Base-by-base conservation (phyloP, 2,797 vertebrate genomes). In the Takifugu ocellatus region DNA sequence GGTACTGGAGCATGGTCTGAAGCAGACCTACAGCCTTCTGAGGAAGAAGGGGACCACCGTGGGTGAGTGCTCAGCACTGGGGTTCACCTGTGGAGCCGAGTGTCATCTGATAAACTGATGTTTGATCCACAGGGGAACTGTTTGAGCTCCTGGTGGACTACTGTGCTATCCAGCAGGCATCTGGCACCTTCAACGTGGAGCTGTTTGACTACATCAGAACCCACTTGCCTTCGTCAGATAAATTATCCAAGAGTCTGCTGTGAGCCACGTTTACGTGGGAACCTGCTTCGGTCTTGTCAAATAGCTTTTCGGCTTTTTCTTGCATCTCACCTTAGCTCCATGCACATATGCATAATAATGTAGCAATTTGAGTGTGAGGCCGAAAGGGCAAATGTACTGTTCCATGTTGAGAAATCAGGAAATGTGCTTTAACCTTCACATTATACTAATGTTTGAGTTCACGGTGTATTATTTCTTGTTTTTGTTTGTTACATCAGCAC, bases 11-110 rank as follows among this genome's bases (percentile, higher is more conserved):
- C 2, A 0, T 0, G 36, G 36, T 0, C 43, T 92, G 39, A 2
- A 63, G 64, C 2, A 6, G 25, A 75, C 80, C 2, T 14, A 90
- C 63, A 5, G 55, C 2, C 68, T 84, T 46, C 74, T 92, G 74
- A 49, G 29, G 47, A 10, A 1, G 2, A 26, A 75, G 3, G 25
- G 11, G 0, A 25, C 66, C 5, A 87, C 79, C 51, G 88, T 91
- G 0, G 88, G 91, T 92, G 62, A 80, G 81, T 5, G 17, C 9
- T 10, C 8, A 25, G 21, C n/a, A 8, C 10, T 49, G 14, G 6
- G 2, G 15, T 10, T 14, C 44, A 9, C n/a, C 1, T 46, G 8
- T 46, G 2, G 1, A 9, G 29, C 2, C 10, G n/a, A 21, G 45
- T 49, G 3, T 4, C 25, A 0, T 15, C 2, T 12, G 7, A 1